Evolutionary conservation across 2,888 invertebrate species (phyloP), one percentile per base, ranked within the genome.

Genomic region (Onchidella celtica): DNA sequence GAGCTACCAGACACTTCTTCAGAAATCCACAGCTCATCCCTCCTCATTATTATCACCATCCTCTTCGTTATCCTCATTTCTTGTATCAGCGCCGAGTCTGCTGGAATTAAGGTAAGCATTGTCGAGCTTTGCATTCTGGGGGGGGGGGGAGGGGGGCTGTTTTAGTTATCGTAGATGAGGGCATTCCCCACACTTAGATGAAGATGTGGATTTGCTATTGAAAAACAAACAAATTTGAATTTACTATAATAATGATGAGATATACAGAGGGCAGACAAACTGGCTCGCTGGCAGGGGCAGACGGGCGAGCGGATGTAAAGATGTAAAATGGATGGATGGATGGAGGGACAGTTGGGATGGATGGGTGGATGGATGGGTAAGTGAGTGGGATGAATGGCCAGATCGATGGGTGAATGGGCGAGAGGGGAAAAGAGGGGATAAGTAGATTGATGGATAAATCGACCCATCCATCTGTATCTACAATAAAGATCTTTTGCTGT

Each of bases 321-420:
- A 34, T 1, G n/a, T 21, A 34, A 34, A 36, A 66, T 61, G n/a
- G 61, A 61, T 61, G n/a, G 61, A 61, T 61, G n/a, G 61, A 61
- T 61, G n/a, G 61, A 61, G 9, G n/a, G 61, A 61, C n/a, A 61
- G 61, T 17, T 61, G n/a, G 61, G n/a, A 61, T 61, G n/a, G 61
- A 61, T 61, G n/a, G 61, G n/a, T 61, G n/a, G 61, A 47, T 47
- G 47, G 47, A 17, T 17, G 47, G 47, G 47, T 17, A 47, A 17
- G 47, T 4, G n/a, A n/a, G 14, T 4, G n/a, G 66, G 47, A 17
- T 4, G n/a, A n/a, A 32, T 4, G n/a, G 66, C 17, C 14, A 29
- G 66, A 66, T 3, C 4, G 66, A 66, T 4, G 34, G 66, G 21
- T 6, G n/a, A 21, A 32, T 4, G 29, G 32, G 21, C 3, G 11